Evolutionary conservation across 2,888 invertebrate species (phyloP).

Genomic region (Drosophila emarginata): DNA sequence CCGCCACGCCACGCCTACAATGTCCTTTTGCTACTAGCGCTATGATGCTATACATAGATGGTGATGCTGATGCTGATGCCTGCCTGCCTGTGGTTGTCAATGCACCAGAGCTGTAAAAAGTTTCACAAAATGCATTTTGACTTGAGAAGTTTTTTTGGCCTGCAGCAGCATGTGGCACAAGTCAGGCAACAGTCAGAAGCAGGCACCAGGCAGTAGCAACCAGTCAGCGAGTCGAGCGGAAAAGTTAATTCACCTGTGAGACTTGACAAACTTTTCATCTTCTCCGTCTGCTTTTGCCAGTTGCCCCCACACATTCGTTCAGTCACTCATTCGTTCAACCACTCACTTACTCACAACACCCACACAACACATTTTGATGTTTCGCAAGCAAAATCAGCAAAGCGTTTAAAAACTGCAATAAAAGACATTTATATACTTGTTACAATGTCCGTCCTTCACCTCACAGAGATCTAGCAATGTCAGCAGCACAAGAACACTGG

Average conservation of each 20-base stretch:
- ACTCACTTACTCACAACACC: conserved; percentile 18
- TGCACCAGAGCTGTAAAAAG: conserved; percentile 58
- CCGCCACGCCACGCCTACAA: neutral
- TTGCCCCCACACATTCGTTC: neutral
- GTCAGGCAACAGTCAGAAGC: too few relatives aligned
- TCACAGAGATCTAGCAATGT: conserved; percentile 17
- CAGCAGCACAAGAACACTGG: conserved; percentile 1
- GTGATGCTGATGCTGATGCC: neutral
- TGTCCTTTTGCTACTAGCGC: neutral
- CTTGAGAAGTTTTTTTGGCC: conserved; percentile 64
- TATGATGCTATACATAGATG: neutral
- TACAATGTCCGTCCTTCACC: conserved; percentile 66
- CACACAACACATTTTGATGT: conserved; percentile 56
- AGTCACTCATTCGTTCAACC: conserved; percentile 35
- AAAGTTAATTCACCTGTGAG: conserved; percentile 78
- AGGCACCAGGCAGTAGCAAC: conserved; percentile 19
- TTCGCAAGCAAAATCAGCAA: conserved; percentile 69
- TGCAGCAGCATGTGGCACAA: conserved; percentile 33
- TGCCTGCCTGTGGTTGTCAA: conserved; percentile 63
- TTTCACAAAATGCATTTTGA: conserved; percentile 72
- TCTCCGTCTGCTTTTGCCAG: neutral
- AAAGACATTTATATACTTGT: conserved; percentile 68
- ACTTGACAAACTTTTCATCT: conserved; percentile 66
- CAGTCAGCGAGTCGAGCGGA: conserved; percentile 63
- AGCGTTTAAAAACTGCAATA: conserved; percentile 76